phyloP scores from a whole-genome alignment of 2,888 invertebrate genomes.

The Hemistola chrysoprasaria region DNA sequence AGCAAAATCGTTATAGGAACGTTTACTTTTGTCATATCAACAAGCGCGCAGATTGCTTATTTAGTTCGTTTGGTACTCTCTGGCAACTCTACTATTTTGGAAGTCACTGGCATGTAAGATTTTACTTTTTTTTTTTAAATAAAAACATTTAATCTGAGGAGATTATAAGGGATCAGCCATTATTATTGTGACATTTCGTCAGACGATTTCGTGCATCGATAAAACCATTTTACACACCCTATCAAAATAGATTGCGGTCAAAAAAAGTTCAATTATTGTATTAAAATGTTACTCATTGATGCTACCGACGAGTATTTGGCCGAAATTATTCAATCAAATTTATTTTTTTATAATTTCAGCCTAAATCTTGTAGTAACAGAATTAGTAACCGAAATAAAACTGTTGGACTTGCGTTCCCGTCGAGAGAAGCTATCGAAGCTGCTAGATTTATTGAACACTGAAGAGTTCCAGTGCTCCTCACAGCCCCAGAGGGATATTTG shows the following conservation, averaged over 20 bases:
- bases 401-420: conserved; percentile 43
- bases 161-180: too few species aligned
- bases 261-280: too few species aligned
- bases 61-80: conserved; percentile 40
- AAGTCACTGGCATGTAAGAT: conserved; percentile 52
- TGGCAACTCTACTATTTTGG: conserved; percentile 45
- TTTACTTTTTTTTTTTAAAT: conserved; percentile 6
- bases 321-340: too few species aligned
- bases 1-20: conserved; percentile 34
- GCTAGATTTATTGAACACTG: conserved; percentile 36
- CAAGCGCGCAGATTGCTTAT: conserved; percentile 43
- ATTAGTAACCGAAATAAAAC: conserved; percentile 40
- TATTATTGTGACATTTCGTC: too few species aligned
- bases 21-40: conserved; percentile 41
- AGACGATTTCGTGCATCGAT: too few species aligned
- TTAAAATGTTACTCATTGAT: too few species aligned
- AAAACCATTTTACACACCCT: too few species aligned
- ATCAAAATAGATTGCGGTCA: too few species aligned
- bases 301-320: too few species aligned
- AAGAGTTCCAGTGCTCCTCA: conserved; percentile 37
- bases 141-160: neutral
- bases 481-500: conserved; percentile 34
- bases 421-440: conserved; percentile 39
- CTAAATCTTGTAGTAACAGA: conserved; percentile 52
- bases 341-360: conserved; percentile 30